Evolutionary conservation across 2,888 invertebrate species (phyloP).

Genomic region (Scaptomyza flava): DNA sequence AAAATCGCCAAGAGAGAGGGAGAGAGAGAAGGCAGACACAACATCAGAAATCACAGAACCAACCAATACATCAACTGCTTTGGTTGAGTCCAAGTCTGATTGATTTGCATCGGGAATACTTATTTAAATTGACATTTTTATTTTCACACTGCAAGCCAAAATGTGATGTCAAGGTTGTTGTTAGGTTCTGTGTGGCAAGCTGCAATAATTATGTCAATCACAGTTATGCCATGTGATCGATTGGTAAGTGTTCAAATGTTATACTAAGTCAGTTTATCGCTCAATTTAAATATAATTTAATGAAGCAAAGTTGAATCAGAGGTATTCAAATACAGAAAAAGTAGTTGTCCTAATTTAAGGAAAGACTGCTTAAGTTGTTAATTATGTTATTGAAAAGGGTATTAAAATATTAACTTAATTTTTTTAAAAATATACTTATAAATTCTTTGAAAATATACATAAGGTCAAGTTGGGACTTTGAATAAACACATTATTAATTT

Average conservation of each 20-base stretch:
- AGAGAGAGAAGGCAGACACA: not conserved
- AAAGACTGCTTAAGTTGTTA: no score
- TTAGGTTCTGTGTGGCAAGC: constrained; percentile 30
- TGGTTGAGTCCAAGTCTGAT: constrained; percentile 74
- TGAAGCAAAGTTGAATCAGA: no score
- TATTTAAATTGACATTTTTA: constrained; percentile 71
- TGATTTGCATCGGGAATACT: constrained; percentile 82
- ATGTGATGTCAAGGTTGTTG: constrained; percentile 12
- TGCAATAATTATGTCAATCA: constrained; percentile 79
- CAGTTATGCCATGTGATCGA: constrained; percentile 69
- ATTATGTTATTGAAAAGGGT: no score
- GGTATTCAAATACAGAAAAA: no score
- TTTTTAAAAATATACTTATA: no score
- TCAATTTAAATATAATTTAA: not conserved
- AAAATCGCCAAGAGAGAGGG: constrained; percentile 43
- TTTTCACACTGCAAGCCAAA: constrained; percentile 59
- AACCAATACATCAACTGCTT: constrained; percentile 79
- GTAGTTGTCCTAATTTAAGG: no score
- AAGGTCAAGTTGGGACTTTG: no score
- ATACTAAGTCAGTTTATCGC: not conserved
- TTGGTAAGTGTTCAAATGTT: constrained; percentile 14
- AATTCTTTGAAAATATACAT: no score
- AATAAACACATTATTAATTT: no score
- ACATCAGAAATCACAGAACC: constrained; percentile 58
- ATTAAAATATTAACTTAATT: no score